Base-by-base conservation (phyloP, 2,888 invertebrate genomes). In the Conops quadrifasciatus region DNA sequence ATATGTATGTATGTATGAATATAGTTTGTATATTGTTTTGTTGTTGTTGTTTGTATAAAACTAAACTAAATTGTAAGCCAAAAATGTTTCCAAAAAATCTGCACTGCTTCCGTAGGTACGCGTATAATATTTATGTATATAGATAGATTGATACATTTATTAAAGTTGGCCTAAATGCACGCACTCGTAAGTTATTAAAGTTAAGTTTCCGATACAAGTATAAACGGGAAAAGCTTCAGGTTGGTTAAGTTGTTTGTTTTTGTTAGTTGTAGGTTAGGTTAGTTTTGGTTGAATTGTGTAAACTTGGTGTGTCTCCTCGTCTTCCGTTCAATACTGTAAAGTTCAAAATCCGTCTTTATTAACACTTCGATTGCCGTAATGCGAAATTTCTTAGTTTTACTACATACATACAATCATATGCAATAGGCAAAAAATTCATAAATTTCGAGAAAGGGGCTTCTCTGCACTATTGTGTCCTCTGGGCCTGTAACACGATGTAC, bases 21-120 rank as follows among this genome's bases (percentile, higher is more conserved):
- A 53, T 56, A 73, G 72, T 75, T 74, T 74, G 74, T 75, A 72
- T 70, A 74, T 75, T 75, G 71, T 70, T 75, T 74, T 21, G 64
- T 73, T 60, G 56, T 62, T 59, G 70, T 70, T 70, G 30, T 66
- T 71, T 62, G 51, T 63, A 63, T 68, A 71, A 64, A 68, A 68
- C 58, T 58, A 63, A 65, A 53, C 62, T 68, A 62, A 67, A 49
- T 67, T 49, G 68, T 68, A 68, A 68, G 68, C 68, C 51, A 62
- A 68, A 68, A 67, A 68, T 47, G 30, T 60, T 45, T 62, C 68
- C 28, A 68, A 68, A 68, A 62, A 68, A 62, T 24, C 62, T 53
- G 60, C 68, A 68, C 15, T 19, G 49, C 9, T n/a, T n/a, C n/a
- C n/a, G n/a, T n/a, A n/a, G n/a, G n/a, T n/a, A 4, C 5, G 9